Evolutionary conservation across 2,888 invertebrate species (phyloP).

Genomic region (Ceriagrion tenellum): DNA sequence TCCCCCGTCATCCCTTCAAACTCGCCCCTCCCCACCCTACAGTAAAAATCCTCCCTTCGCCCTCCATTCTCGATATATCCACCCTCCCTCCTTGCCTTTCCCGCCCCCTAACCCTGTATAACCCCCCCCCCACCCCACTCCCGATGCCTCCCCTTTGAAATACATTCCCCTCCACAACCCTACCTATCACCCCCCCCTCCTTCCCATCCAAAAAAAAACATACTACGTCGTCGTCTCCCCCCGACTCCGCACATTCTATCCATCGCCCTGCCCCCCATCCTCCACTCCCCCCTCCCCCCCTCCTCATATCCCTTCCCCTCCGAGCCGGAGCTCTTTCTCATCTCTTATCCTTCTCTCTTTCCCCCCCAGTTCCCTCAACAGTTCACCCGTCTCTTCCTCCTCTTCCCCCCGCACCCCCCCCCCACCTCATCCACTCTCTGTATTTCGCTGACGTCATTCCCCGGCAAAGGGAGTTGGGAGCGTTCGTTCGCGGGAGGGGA

Average conservation of each 20-base stretch:
- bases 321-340: neutral
- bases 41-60: slow-evolving; percentile 35
- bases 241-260: neutral
- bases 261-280: neutral
- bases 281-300: neutral
- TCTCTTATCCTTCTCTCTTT: neutral
- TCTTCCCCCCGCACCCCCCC: neutral
- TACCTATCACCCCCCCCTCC: neutral
- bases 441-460: slow-evolving; percentile 69
- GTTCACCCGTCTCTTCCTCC: neutral
- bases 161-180: neutral
- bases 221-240: neutral
- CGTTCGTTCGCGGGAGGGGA: neutral
- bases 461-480: slow-evolving; percentile 52
- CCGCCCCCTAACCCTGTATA: neutral
- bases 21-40: neutral
- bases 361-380: neutral
- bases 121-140: neutral
- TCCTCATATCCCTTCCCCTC: neutral
- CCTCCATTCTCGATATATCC: slow-evolving; percentile 43
- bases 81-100: neutral
- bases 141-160: neutral
- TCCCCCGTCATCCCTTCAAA: neutral
- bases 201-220: slow-evolving; percentile 36
- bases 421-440: slow-evolving; percentile 54